Evolutionary conservation across 2,888 invertebrate species (phyloP).

Genomic region (Seira ritae): DNA sequence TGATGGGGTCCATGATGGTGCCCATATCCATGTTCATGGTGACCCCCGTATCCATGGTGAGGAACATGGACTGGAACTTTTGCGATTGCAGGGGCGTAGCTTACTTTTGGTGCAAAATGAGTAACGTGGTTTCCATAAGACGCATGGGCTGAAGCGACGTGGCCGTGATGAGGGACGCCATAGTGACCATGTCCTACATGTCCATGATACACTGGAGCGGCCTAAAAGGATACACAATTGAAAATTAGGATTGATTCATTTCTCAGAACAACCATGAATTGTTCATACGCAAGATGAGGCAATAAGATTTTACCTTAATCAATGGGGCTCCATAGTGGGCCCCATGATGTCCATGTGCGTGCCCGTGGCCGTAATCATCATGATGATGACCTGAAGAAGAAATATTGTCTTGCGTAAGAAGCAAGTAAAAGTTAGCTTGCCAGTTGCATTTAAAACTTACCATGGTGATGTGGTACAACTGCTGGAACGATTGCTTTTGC

Average conservation of each 20-base stretch:
- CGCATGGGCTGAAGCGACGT: conserved; percentile 30
- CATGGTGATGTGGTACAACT: conserved; percentile 28
- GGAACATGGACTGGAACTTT: conserved; percentile 36
- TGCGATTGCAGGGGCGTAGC: conserved; percentile 45
- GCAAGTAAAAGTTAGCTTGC: neutral
- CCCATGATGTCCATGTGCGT: conserved; percentile 24
- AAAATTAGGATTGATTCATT: too few species aligned
- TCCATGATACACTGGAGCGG: neutral
- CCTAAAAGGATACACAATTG: too few species aligned
- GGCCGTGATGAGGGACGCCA: conserved; percentile 18
- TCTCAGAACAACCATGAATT: too few species aligned
- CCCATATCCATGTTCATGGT: conserved; percentile 26
- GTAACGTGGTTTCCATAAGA: conserved; percentile 52
- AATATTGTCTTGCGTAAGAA: neutral
- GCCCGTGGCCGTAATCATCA: conserved; percentile 3
- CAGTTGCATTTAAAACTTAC: conserved; percentile 7
- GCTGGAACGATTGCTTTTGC: conserved; percentile 55
- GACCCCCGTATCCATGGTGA: neutral
- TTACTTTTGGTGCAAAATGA: conserved; percentile 49
- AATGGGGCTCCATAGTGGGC: conserved; percentile 36
- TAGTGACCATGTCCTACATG: conserved; percentile 31
- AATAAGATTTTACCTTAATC: conserved; percentile 38
- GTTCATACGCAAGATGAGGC: conserved; percentile 9
- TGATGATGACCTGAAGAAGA: conserved; percentile 9
- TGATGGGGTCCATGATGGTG: conserved; percentile 13